These are phyloP conservation scores for Jaculus jaculus DNA, from an alignment of 2,113 vertebrate species.

Conservation along the genomic window DNA sequence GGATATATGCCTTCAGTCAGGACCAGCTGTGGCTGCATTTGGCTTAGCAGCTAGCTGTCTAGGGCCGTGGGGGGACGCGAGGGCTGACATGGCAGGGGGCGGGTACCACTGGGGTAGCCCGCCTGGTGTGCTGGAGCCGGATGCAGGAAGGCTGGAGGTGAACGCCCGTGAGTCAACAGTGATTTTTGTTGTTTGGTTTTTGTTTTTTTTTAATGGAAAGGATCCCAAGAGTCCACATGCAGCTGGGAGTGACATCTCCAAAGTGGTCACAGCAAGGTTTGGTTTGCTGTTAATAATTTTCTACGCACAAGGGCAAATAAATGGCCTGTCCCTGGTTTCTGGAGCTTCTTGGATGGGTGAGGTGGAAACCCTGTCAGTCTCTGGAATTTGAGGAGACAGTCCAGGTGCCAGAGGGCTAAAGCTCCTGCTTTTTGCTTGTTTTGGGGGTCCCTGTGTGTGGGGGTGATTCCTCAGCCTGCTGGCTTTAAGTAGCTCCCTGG, in stretches of 20 bases:
- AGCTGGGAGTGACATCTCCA: background rate
- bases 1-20: too few relatives aligned
- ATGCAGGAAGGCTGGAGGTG: background rate
- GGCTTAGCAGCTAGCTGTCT: background rate
- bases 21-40: background rate
- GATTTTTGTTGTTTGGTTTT: too few relatives aligned
- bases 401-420: background rate
- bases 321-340: background rate
- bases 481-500: background rate
- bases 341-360: background rate
- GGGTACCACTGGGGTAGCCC: too few relatives aligned
- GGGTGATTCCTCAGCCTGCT: background rate
- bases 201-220: background rate
- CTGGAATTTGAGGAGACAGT: background rate
- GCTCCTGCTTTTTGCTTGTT: background rate
- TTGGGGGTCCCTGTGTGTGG: background rate
- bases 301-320: background rate
- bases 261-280: rapidly evolving
- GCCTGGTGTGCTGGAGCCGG: slow-evolving; percentile 33
- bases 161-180: rapidly evolving
- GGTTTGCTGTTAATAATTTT: background rate
- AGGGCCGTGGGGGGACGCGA: rapidly evolving
- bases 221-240: background rate
- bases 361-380: background rate
- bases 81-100: background rate